Evolutionary conservation across 2,888 invertebrate species (phyloP), one percentile per base, ranked within the genome.

Genomic region (Eristalis arbustorum): DNA sequence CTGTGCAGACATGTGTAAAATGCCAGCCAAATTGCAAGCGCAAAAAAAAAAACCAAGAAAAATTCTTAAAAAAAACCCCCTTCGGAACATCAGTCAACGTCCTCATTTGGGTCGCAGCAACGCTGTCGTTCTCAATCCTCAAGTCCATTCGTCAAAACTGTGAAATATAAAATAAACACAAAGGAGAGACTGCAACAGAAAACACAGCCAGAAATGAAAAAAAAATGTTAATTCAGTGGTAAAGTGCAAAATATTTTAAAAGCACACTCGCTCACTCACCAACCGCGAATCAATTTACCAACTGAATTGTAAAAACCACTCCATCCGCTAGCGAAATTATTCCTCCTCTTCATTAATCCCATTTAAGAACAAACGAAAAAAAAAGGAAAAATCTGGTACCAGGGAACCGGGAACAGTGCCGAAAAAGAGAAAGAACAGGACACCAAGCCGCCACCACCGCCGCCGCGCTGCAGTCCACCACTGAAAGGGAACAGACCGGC

Each of bases 261-360:
- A 71, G 56, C 57, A 76, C 71, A 71, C 75, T 71, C 72, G 72
- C 77, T 77, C 72, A 18, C 72, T 72, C 72, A 18, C 72, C 77
- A 63, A 72, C 82, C 73, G 67, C 67, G 73, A 83, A 83, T 62
- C 72, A 83, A 77, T 83, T 77, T 73, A 67, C 77, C 67, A 59
- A 22, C 67, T 79, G 73, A 74, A 64, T 83, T 78, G 62, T 67
- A 62, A 68, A 75, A 73, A 81, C 73, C 84, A 73, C 80, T 81
- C 76, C 84, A 73, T 80, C 68, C 71, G 76, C 49, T 59, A 25
- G 42, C 59, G 14, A 87, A 87, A 83, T 83, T 87, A 87, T 87
- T 87, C 87, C 87, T 87, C 87, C 83, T 87, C 87, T 75, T 87
- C 87, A 87, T 87, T 87, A 87, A 87, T 83, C 87, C 75, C 87